These are phyloP conservation scores for Drosophila neocordata DNA, from an alignment of 1,140 invertebrate species.

Conservation along the genomic window DNA sequence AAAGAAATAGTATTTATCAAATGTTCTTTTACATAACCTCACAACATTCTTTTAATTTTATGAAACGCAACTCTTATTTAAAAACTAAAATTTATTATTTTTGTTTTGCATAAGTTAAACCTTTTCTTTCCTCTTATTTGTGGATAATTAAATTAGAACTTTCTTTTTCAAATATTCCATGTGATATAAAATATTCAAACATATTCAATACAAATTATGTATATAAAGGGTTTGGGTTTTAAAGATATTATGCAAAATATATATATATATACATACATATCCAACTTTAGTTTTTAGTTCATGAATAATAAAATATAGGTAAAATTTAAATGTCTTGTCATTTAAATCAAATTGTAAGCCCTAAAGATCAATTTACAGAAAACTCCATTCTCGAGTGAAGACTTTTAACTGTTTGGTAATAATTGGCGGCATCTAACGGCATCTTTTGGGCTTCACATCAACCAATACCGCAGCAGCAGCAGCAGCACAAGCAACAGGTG, in stretches of 20 bases:
- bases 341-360: conserved; percentile 11
- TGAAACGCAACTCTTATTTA: too few relatives aligned
- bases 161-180: too few relatives aligned
- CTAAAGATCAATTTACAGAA: background rate
- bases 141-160: too few relatives aligned
- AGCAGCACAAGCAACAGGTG: conserved; percentile 17
- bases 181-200: too few relatives aligned
- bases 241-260: background rate
- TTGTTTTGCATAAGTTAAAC: too few relatives aligned
- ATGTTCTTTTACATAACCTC: too few relatives aligned
- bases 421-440: conserved; percentile 54
- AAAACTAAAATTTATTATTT: too few relatives aligned
- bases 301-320: conserved; percentile 8
- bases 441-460: conserved; percentile 40
- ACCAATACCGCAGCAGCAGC: conserved; percentile 42
- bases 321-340: background rate
- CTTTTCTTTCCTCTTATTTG: too few relatives aligned
- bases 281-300: background rate
- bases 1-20: too few relatives aligned
- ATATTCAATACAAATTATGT: too few relatives aligned
- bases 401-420: conserved; percentile 23
- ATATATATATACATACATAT: background rate
- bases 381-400: background rate
- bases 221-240: background rate
- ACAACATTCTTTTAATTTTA: too few relatives aligned